Conservation (phyloP, 2,888 invertebrate genomes). For the Ariolimax columbianus region DNA sequence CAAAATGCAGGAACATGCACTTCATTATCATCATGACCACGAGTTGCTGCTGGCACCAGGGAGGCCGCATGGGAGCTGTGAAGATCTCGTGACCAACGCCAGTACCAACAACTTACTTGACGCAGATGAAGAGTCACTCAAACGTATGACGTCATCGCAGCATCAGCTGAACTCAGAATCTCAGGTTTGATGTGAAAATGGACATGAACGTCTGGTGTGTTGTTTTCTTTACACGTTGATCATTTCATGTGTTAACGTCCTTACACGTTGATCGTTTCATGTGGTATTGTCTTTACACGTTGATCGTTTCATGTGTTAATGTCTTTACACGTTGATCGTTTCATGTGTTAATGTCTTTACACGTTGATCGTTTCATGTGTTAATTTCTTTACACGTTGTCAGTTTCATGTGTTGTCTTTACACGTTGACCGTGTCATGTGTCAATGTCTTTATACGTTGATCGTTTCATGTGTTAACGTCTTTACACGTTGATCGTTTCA, state of each 20-base stretch:
- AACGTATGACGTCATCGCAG: constrained; percentile 73
- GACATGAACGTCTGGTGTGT: not conserved
- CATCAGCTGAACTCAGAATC: constrained; percentile 66
- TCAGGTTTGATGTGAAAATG: constrained; percentile 47
- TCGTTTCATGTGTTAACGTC: too few species aligned
- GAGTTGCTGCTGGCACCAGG: constrained; percentile 60
- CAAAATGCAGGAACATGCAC: constrained; percentile 38
- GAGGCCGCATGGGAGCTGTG: constrained; percentile 59
- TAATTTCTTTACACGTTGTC: too few species aligned
- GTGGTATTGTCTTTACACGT: too few species aligned
- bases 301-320: too few species aligned
- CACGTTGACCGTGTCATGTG: too few species aligned
- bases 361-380: too few species aligned
- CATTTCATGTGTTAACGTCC: not conserved
- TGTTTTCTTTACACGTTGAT: not conserved
- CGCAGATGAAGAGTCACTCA: constrained; percentile 73
- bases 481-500: too few species aligned
- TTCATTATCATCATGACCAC: constrained; percentile 42
- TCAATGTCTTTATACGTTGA: too few species aligned
- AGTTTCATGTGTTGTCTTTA: too few species aligned
- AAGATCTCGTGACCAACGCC: constrained; percentile 65
- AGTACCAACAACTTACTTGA: constrained; percentile 75
- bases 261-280: too few species aligned
- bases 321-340: too few species aligned
- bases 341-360: too few species aligned